Base-by-base conservation (phyloP, 2,888 invertebrate genomes). In the Eumerus sabulonum region DNA sequence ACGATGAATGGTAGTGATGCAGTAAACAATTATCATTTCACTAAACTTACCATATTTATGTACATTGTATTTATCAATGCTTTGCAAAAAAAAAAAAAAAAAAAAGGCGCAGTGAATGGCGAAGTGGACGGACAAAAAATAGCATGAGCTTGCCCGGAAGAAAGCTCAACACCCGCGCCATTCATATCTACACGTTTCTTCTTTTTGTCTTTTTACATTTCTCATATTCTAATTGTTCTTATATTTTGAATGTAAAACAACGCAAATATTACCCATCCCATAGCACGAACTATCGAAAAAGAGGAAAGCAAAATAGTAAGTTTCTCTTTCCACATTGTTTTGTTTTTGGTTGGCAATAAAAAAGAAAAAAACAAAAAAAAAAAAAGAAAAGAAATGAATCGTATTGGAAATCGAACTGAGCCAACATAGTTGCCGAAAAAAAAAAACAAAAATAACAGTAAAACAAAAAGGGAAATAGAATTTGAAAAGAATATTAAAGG, bases 191-290 rank as follows among this genome's bases (percentile, higher is more conserved):
- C 7, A 27, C 3, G 7, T 27, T 7, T 27, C 27, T 40, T 19
- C 48, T 44, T 38, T 64, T 51, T n/a, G 53, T 44, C 19, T 64
- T 45, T 13, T 53, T 19, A 44, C n/a, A n/a, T n/a, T n/a, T n/a
- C n/a, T n/a, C n/a, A n/a, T n/a, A n/a, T n/a, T n/a, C n/a, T n/a
- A n/a, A n/a, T n/a, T n/a, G n/a, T n/a, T n/a, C n/a, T n/a, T n/a
- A n/a, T n/a, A n/a, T n/a, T 66, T 27, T 4, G 27, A 54, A n/a
- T n/a, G n/a, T 54, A 67, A 27, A 68, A 59, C 64, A 71, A 71
- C 64, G 64, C 63, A 76, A 70, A 70, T 66, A 60, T 71, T 66
- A 72, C 72, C 76, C 71, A 76, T 76, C 72, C 76, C 72, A 67
- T 76, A 72, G 76, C 76, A 72, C 71, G 64, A 64, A 76, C 72